Conservation (phyloP, 2,888 invertebrate genomes). For the Calameuta idolon region DNA sequence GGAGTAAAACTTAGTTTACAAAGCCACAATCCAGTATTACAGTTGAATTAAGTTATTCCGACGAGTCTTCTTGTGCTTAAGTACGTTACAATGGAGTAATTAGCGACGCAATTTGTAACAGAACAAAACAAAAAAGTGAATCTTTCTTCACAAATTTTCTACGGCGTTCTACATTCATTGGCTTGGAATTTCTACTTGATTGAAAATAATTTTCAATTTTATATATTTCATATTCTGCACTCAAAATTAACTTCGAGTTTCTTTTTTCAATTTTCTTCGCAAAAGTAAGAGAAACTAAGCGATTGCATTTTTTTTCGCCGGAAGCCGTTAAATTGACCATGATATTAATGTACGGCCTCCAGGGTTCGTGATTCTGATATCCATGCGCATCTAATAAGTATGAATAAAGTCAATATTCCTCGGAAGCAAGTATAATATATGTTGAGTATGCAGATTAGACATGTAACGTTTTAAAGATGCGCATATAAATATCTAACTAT, state of each 20-base stretch:
- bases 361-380: not conserved
- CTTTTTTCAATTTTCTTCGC: not conserved
- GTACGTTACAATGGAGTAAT: not conserved
- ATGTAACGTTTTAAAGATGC: not conserved
- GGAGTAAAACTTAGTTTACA: not conserved
- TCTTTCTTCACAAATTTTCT: not conserved
- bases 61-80: not conserved
- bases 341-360: conserved; percentile 30
- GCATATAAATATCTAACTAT: not conserved
- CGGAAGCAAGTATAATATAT: not conserved
- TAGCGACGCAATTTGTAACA: not conserved
- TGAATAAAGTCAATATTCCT: not conserved
- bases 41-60: not conserved
- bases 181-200: not conserved
- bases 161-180: not conserved
- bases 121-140: not conserved
- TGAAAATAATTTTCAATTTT: not conserved
- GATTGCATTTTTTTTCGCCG: conserved; percentile 25
- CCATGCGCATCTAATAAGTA: not conserved
- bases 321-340: conserved; percentile 33
- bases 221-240: not conserved
- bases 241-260: not conserved
- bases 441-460: not conserved
- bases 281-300: conserved; percentile 23
- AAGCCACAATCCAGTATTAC: not conserved